Base-by-base conservation (phyloP, 2,797 vertebrate species). In the Coccyzus lansbergi region DNA sequence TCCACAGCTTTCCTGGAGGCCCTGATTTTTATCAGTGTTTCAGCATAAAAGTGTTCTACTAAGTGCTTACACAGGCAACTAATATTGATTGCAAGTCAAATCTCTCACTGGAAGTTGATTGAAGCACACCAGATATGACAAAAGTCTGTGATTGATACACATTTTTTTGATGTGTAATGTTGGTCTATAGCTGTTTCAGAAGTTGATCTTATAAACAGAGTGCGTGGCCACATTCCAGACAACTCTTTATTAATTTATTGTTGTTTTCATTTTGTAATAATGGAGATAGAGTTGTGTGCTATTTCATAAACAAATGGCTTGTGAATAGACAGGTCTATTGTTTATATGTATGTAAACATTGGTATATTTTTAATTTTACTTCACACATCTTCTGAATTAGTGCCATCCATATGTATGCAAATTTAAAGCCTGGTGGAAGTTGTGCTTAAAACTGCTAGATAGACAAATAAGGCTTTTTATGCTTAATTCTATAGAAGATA, bases 401-500 rank as follows among this genome's bases (percentile, higher is more conserved):
- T 12, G 3, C 13, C 24, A 10, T 55, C 28, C 22, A 29, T 86
- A 59, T 29, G 12, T 60, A 79, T 53, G 31, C 36, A 60, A 31
- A 24, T 31, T 90, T 81, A 81, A 95, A 93, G 44, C 33, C 74
- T 70, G 53, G 0, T 36, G 72, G 81, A 75, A 15, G 51, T 58
- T 92, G 29, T 80, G 59, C 86, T 96, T 96, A 75, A 97, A 96
- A 95, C 83, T 90, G 52, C 71, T 79, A 64, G 13, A 21, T 89
- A 96, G 90, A 85, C 67, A 96, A 92, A 96, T 70, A 81, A 94
- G 34, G 49, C 67, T 90, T 90, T 96, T 52, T 59, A 52, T 62
- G 63, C 86, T 95, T 92, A 96, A 93, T 96, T 96, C 91, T 92
- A 69, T 82, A 84, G 71, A 95, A 96, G 95, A 85, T 95, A 70